These are phyloP conservation scores for Pogoniulus pusillus DNA, from an alignment of 2,797 vertebrate genomes.

Conservation along the genomic window DNA sequence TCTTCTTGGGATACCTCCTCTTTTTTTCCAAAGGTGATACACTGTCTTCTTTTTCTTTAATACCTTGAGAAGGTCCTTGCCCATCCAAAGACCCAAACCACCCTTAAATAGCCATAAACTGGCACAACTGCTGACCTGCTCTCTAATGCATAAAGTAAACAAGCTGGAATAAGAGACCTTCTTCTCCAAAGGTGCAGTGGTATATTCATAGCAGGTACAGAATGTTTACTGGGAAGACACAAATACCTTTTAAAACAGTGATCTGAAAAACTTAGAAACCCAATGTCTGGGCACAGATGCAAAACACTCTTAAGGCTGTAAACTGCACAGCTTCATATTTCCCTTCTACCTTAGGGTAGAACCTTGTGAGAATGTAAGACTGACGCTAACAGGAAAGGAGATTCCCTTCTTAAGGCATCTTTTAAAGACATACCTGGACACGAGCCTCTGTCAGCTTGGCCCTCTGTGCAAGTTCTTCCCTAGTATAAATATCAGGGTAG, in stretches of 20 bases:
- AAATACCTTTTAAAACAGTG: neutral
- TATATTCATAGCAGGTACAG: neutral
- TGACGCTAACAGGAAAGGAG: neutral
- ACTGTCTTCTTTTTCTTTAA: too few species aligned
- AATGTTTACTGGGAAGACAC: neutral
- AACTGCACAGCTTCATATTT: neutral
- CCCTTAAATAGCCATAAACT: neutral
- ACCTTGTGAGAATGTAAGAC: neutral
- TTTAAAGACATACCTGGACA: slow-evolving; percentile 84
- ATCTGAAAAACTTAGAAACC: neutral
- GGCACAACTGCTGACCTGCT: neutral
- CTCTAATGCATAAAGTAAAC: slow-evolving; percentile 7
- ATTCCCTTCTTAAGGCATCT: neutral
- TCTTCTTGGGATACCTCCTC: too few species aligned
- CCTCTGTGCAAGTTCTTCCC: slow-evolving; percentile 94
- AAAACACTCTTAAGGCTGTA: neutral
- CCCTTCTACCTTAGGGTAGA: neutral
- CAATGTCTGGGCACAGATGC: neutral
- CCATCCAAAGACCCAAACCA: neutral
- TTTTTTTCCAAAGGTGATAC: too few species aligned
- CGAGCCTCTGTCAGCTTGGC: slow-evolving; percentile 95
- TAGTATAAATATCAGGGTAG: slow-evolving; percentile 95
- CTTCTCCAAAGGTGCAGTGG: neutral
- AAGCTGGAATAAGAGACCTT: neutral
- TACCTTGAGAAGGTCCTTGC: too few species aligned